Evolutionary conservation across 2,113 vertebrate genomes (phyloP), one percentile per base, ranked within the genome.

Genomic region (Marcusenius ussheri): DNA sequence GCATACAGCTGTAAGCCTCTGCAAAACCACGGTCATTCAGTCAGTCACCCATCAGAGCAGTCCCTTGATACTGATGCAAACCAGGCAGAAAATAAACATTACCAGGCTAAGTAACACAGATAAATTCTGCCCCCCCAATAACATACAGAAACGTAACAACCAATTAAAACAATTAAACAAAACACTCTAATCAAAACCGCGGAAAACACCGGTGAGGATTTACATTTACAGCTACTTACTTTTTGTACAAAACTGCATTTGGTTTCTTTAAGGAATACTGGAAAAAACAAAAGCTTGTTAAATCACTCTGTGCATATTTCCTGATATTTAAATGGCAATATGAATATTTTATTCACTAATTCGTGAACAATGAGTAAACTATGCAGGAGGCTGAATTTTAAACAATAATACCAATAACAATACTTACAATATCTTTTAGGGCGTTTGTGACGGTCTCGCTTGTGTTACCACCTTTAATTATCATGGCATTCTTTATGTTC

Each of bases 261-360:
- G 98, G 98, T 88, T 99, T 99, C 95, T 98, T 99, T 93, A 99
- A 91, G 21, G 97, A 96, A 94, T 98, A 97, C 98, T 99, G 95
- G 91, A 91, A 49, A 88, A 89, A 46, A 87, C n/a, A 13, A 83
- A 87, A 8, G 19, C 10, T 85, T 17, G 4, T 27, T 35, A 62
- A 42, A 45, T n/a, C 87, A 13, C 35, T 2, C 85, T n/a, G 85
- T 50, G 49, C 15, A n/a, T n/a, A 70, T 31, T 49, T 7, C 10
- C 10, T 88, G 10, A 47, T 62, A 87, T 15, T 42, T 39, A 66
- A 10, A n/a, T 31, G 27, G 62, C 10, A 70, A 10, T 11, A 70
- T 70, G 10, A 70, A 70, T 31, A 0, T 70, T 31, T 31, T 31
- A 35, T 80, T 80, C 13, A 42, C 5, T 2, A 42, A 80, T 5